Evolutionary conservation across 2,797 vertebrate species (phyloP).

Genomic region (Pseudomugil gertrudae): DNA sequence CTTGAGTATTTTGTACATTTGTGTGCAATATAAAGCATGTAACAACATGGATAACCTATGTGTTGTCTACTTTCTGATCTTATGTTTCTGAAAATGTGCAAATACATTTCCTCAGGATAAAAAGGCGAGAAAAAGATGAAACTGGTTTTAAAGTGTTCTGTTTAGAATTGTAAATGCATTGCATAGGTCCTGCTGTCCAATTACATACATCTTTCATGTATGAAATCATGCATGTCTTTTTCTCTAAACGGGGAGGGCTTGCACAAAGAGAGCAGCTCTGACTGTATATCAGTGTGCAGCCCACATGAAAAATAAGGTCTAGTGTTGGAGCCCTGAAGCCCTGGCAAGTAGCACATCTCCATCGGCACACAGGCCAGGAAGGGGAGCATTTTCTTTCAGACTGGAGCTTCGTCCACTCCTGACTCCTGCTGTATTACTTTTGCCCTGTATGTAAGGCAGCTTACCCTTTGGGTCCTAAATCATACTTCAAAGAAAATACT

Average conservation of each 20-base stretch:
- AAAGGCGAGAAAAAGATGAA: slow-evolving; percentile 58
- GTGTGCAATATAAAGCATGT: slow-evolving; percentile 64
- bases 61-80: slow-evolving; percentile 68
- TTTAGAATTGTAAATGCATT: slow-evolving; percentile 86
- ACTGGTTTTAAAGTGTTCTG: slow-evolving; percentile 71
- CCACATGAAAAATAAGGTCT: slow-evolving; percentile 83
- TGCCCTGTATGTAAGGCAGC: slow-evolving; percentile 65
- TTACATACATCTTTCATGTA: slow-evolving; percentile 88
- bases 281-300: slow-evolving; percentile 75
- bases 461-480: slow-evolving; percentile 71
- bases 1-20: slow-evolving; percentile 43
- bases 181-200: slow-evolving; percentile 83
- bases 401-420: slow-evolving; percentile 62
- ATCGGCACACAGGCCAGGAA: slow-evolving; percentile 76
- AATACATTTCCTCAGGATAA: slow-evolving; percentile 70
- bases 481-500: slow-evolving; percentile 60
- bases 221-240: slow-evolving; percentile 85
- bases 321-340: slow-evolving; percentile 78
- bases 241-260: slow-evolving; percentile 71
- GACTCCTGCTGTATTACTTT: slow-evolving; percentile 72
- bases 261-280: slow-evolving; percentile 82
- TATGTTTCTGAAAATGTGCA: slow-evolving; percentile 70
- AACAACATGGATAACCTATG: slow-evolving; percentile 72
- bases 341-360: slow-evolving; percentile 78
- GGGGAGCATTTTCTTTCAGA: slow-evolving; percentile 69